Percentiles rank a stretch among this genome's conserved stretches.
Evolutionary conservation across 2,797 vertebrate species (phyloP).

Genomic region (Sebastes dallii): DNA sequence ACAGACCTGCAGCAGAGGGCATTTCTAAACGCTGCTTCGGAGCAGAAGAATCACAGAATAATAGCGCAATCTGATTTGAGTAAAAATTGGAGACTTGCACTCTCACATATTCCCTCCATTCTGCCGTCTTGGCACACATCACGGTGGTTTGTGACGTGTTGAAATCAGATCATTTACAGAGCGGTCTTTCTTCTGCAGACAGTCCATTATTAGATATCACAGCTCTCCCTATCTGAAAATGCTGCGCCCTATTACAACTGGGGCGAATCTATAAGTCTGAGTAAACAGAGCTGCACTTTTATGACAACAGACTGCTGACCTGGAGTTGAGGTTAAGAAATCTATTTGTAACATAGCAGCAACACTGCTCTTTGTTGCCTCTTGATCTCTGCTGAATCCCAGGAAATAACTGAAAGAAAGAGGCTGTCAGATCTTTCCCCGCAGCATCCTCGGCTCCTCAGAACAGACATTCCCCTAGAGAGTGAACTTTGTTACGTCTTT

Average conservation of each 20-base stretch:
- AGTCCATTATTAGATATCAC: conserved; percentile 10
- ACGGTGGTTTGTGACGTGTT: neutral
- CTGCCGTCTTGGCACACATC: neutral
- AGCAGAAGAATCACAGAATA: conserved; percentile 24
- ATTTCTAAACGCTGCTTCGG: neutral
- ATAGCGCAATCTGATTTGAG: conserved; percentile 21
- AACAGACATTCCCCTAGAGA: conserved; percentile 15
- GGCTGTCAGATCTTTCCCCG: conserved; percentile 7
- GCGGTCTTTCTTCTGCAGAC: conserved; percentile 7
- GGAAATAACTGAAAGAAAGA: conserved; percentile 32
- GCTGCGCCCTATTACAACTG: neutral
- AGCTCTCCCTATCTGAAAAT: neutral
- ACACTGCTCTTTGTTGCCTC: conserved; percentile 13
- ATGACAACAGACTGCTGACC: conserved; percentile 48
- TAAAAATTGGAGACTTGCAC: neutral
- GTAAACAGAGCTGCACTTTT: conserved; percentile 36
- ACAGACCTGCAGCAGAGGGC: conserved; percentile 56
- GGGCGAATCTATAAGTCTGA: conserved; percentile 11
- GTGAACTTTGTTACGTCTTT: conserved; percentile 14
- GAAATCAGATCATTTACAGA: conserved; percentile 17
- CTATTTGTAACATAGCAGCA: conserved; percentile 37
- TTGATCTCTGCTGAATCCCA: conserved; percentile 44
- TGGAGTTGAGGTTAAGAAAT: conserved; percentile 38
- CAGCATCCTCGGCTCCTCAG: conserved; percentile 34
- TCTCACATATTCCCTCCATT: conserved; percentile 7